A percentile compares a stretch with the other conserved stretches of the same genome.
Conservation (phyloP, 1,140 invertebrate species). For the Neotoxoptera formosana region DNA sequence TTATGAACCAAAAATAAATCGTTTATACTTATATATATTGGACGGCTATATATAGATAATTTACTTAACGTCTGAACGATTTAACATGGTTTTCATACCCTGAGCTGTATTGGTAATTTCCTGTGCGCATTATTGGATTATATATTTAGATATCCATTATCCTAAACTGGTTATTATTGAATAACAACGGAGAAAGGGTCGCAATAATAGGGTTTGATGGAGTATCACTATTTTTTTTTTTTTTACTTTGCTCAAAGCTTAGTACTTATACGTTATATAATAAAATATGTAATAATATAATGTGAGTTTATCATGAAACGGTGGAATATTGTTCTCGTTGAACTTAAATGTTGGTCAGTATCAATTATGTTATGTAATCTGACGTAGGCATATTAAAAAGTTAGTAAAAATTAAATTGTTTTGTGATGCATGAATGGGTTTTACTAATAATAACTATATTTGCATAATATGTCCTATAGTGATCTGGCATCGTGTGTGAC, state of each 20-base stretch:
- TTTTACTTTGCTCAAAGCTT: neutral
- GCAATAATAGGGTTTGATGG: neutral
- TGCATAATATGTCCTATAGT: neutral
- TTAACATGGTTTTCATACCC: neutral
- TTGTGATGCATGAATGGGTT: neutral
- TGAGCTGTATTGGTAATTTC: neutral
- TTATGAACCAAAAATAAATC: conserved; percentile 2
- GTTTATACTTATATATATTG: neutral
- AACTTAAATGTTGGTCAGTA: neutral
- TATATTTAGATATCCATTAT: neutral
- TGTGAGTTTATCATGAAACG: neutral
- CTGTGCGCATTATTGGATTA: neutral
- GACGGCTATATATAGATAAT: neutral
- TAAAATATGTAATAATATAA: neutral
- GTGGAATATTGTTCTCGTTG: neutral
- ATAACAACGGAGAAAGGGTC: neutral
- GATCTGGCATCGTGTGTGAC: too few relatives aligned
- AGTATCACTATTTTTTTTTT: neutral
- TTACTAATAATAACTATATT: too few relatives aligned
- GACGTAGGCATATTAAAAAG: neutral
- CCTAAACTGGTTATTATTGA: neutral
- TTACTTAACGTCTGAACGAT: neutral
- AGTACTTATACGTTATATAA: neutral
- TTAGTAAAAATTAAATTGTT: neutral
- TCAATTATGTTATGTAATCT: neutral